phyloP scores from a whole-genome alignment of 2,113 vertebrate genomes.

The Ptilorrhoa leucosticta region DNA sequence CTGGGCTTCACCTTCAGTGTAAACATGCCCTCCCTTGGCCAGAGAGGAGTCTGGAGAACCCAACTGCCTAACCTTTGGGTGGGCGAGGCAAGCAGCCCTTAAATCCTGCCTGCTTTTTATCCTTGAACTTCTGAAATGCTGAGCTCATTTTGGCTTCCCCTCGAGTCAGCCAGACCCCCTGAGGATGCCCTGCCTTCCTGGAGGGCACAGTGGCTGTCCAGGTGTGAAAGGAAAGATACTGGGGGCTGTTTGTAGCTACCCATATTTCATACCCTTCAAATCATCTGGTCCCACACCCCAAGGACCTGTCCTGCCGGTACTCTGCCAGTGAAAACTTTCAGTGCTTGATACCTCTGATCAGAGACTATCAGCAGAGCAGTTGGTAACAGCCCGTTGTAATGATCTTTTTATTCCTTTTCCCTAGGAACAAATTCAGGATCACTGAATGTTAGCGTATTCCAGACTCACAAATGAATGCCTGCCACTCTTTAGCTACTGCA shows the following conservation, averaged over 20 bases:
- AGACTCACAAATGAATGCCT: background rate
- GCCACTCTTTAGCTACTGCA: background rate
- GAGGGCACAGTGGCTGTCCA: background rate
- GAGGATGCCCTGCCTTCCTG: background rate
- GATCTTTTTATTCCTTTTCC: background rate
- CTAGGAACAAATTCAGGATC: background rate
- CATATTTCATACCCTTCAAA: background rate
- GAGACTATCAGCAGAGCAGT: background rate
- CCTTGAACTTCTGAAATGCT: background rate
- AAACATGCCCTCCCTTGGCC: background rate
- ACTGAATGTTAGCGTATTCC: background rate
- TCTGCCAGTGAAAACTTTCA: background rate
- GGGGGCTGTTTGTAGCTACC: background rate
- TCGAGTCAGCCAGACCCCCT: accelerated
- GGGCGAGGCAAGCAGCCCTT: background rate
- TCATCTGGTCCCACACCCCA: background rate
- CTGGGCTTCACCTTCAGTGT: background rate
- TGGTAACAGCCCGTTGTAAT: background rate
- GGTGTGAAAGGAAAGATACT: background rate
- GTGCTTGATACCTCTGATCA: background rate
- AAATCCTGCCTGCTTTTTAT: background rate
- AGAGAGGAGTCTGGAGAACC: background rate
- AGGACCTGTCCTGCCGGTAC: background rate
- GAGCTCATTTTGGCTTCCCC: background rate
- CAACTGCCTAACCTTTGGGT: background rate